A percentile compares a stretch with the other conserved stretches of the same genome.
phyloP scores from a whole-genome alignment of 2,113 vertebrate genomes.

The Axis porcinus region DNA sequence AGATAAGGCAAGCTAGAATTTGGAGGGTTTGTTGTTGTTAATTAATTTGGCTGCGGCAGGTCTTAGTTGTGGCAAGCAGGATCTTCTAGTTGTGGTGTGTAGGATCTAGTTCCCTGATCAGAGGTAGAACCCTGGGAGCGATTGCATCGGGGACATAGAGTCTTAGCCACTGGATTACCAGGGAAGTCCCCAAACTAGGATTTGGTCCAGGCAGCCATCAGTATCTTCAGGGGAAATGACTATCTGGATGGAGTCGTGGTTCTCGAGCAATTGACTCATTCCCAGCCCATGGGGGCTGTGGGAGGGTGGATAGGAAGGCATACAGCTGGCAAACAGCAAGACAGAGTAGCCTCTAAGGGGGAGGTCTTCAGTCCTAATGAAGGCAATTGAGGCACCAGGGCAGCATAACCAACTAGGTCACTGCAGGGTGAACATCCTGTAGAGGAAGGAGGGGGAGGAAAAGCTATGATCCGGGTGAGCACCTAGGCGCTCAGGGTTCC shows the following conservation, averaged over 20 bases:
- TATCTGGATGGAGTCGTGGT: neutral
- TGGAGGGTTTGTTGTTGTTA: neutral
- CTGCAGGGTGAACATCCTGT: neutral
- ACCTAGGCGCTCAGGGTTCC: neutral
- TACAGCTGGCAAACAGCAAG: neutral
- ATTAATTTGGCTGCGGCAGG: neutral
- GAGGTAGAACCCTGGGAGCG: neutral
- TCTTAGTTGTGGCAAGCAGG: neutral
- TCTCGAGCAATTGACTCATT: neutral
- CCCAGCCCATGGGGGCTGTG: neutral
- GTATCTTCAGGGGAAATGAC: neutral
- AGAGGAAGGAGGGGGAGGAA: neutral
- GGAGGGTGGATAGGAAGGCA: neutral
- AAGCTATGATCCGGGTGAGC: neutral
- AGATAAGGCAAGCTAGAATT: neutral
- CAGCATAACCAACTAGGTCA: neutral
- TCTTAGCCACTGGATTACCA: neutral
- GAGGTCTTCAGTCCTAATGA: neutral
- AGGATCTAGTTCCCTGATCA: neutral
- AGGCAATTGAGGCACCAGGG: neutral
- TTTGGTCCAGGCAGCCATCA: neutral
- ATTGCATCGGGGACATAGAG: neutral
- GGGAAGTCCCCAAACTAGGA: neutral
- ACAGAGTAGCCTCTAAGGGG: neutral
- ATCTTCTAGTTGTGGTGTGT: neutral